Evolutionary conservation across 2,113 vertebrate species (phyloP).

Genomic region (Nycticryphes semicollaris): DNA sequence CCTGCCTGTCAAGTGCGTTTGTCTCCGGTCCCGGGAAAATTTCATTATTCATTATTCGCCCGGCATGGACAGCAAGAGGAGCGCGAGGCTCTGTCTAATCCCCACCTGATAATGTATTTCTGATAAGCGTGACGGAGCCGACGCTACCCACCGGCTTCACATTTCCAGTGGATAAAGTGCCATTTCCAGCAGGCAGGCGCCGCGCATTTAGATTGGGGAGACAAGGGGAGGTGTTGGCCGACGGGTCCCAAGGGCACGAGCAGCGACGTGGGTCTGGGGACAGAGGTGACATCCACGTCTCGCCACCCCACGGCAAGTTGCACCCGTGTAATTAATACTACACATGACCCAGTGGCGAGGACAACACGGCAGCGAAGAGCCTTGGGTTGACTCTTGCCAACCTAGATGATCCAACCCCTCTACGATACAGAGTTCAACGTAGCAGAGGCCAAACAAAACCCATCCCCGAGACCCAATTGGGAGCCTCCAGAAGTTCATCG

Average conservation of each 20-base stretch:
- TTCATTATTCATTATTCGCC: conserved; percentile 74
- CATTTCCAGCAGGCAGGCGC: conserved; percentile 45
- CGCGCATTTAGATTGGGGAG: conserved; percentile 20
- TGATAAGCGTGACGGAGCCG: conserved; percentile 74
- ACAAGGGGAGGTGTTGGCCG: background rate
- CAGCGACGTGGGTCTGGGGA: background rate
- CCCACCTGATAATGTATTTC: conserved; percentile 77
- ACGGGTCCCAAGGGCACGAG: background rate
- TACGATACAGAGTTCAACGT: background rate
- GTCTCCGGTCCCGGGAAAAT: conserved; percentile 68
- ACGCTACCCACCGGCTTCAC: conserved; percentile 39
- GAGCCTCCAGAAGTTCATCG: background rate
- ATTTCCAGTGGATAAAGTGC: conserved; percentile 66
- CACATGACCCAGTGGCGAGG: accelerated
- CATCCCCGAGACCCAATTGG: background rate
- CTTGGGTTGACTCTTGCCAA: background rate
- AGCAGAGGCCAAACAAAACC: background rate
- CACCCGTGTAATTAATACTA: background rate
- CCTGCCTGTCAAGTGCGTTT: conserved; percentile 68
- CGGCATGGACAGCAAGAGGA: conserved; percentile 26
- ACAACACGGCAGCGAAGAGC: background rate
- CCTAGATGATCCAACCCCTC: background rate
- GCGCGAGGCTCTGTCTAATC: conserved; percentile 68
- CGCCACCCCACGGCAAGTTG: background rate
- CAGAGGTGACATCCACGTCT: background rate